These are phyloP conservation scores for Panopea generosa DNA, from an alignment of 2,888 invertebrate species.

Conservation along the genomic window DNA sequence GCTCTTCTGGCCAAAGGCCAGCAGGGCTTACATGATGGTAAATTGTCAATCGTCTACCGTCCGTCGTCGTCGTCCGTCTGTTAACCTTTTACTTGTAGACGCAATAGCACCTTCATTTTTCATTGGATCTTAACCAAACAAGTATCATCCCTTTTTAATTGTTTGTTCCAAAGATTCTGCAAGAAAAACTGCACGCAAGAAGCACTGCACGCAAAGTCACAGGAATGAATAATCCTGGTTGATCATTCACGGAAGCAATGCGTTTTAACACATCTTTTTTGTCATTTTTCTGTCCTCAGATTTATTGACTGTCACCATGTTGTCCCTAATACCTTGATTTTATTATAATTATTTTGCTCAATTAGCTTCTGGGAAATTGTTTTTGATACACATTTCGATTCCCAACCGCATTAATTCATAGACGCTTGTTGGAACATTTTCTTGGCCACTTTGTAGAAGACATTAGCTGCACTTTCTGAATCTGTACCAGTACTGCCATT, in stretches of 20 bases:
- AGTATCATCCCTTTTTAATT: constrained; percentile 11
- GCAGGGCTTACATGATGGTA: no score
- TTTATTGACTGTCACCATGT: constrained; percentile 18
- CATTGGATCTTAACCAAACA: no score
- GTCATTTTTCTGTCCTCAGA: not conserved
- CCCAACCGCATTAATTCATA: constrained; percentile 37
- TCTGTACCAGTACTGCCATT: no score
- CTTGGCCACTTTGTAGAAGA: no score
- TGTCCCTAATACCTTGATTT: constrained; percentile 14
- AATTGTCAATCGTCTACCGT: no score
- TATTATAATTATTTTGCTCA: not conserved
- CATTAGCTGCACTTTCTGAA: no score
- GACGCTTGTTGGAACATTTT: no score
- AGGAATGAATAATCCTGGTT: constrained; percentile 10
- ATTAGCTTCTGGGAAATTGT: not conserved
- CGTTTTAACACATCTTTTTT: not conserved
- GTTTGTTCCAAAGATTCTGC: constrained; percentile 13
- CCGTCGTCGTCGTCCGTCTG: no score
- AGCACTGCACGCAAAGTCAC: constrained; percentile 18
- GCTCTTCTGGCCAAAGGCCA: no score
- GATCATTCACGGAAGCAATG: constrained; percentile 6
- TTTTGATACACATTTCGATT: constrained; percentile 18
- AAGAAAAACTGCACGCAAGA: no score
- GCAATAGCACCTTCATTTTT: no score
- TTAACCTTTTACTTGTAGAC: no score